Evolutionary conservation across 2,888 invertebrate genomes (phyloP).

Genomic region (Cephus pulcher): DNA sequence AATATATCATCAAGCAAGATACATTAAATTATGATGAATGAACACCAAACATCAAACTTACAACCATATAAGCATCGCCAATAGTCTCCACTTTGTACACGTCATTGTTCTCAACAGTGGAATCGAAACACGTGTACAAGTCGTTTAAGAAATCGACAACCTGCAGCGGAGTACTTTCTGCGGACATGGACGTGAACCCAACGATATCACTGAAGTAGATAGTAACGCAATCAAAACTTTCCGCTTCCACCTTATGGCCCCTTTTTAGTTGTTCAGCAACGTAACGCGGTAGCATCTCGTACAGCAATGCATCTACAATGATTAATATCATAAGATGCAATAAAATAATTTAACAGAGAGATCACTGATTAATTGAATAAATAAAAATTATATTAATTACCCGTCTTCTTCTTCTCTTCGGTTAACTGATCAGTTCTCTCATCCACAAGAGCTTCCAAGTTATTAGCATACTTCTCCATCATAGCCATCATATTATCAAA

Average conservation of each 20-base stretch:
- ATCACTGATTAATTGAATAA: neutral
- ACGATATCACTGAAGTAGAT: slow-evolving; percentile 97
- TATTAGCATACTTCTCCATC: slow-evolving; percentile 98
- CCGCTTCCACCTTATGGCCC: slow-evolving; percentile 90
- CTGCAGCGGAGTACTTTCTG: slow-evolving; percentile 90
- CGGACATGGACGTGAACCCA: slow-evolving; percentile 92
- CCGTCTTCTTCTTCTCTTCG: slow-evolving; percentile 97
- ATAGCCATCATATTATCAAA: slow-evolving; percentile 98
- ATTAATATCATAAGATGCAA: neutral
- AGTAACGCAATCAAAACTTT: slow-evolving; percentile 90
- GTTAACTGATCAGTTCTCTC: slow-evolving; percentile 93
- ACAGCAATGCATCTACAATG: slow-evolving; percentile 79
- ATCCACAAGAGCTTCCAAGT: slow-evolving; percentile 92
- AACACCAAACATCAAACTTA: slow-evolving; percentile 65
- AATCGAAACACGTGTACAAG: slow-evolving; percentile 94
- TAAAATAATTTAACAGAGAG: neutral
- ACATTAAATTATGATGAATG: neutral
- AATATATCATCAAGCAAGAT: neutral
- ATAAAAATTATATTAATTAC: slow-evolving; percentile 62
- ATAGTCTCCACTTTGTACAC: slow-evolving; percentile 95
- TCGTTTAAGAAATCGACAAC: slow-evolving; percentile 95
- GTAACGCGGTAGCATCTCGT: slow-evolving; percentile 88
- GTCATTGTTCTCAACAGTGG: slow-evolving; percentile 91
- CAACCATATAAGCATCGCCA: slow-evolving; percentile 94
- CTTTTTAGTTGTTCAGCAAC: slow-evolving; percentile 94